A percentile compares a stretch with the other conserved stretches of the same genome.
phyloP scores from a whole-genome alignment of 1,140 invertebrate species.

The Aphaenogaster rudis region DNA sequence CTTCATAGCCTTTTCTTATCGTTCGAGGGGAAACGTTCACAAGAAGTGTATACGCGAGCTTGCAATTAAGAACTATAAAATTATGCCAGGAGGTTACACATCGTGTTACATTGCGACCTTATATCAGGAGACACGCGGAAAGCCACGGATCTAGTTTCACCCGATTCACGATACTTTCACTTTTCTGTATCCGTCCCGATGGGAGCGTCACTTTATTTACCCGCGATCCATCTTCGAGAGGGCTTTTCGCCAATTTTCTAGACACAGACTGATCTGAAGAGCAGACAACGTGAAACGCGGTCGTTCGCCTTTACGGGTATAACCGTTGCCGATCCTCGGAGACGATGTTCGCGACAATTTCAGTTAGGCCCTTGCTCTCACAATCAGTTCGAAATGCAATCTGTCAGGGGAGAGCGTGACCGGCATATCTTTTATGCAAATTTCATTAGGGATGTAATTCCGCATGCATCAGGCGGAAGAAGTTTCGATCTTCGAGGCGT shows the following conservation, averaged over 20 bases:
- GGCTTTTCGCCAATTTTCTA: not conserved
- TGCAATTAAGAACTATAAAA: slow-evolving; percentile 6
- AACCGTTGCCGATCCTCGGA: not conserved
- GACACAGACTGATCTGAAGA: not conserved
- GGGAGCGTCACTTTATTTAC: slow-evolving; percentile 7
- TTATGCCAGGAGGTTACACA: not conserved
- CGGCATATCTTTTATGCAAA: slow-evolving; percentile 16
- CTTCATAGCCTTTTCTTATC: not conserved
- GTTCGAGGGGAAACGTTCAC: not conserved
- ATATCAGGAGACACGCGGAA: no score
- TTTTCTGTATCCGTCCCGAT: not conserved
- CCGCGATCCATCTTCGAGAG: slow-evolving; percentile 7
- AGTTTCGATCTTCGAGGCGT: not conserved
- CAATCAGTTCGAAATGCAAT: not conserved
- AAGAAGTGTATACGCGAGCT: not conserved
- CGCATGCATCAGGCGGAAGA: not conserved
- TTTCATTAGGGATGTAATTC: slow-evolving; percentile 22
- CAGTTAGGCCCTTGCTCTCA: not conserved
- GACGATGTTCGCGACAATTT: not conserved
- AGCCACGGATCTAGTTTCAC: not conserved
- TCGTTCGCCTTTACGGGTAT: not conserved
- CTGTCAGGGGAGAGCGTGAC: not conserved
- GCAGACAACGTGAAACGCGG: not conserved
- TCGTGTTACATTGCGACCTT: not conserved
- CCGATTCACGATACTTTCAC: not conserved